A percentile compares a stretch with the other conserved stretches of the same genome.
These are phyloP conservation scores for Gerris buenoi DNA, from an alignment of 1,140 invertebrate genomes.

Conservation along the genomic window DNA sequence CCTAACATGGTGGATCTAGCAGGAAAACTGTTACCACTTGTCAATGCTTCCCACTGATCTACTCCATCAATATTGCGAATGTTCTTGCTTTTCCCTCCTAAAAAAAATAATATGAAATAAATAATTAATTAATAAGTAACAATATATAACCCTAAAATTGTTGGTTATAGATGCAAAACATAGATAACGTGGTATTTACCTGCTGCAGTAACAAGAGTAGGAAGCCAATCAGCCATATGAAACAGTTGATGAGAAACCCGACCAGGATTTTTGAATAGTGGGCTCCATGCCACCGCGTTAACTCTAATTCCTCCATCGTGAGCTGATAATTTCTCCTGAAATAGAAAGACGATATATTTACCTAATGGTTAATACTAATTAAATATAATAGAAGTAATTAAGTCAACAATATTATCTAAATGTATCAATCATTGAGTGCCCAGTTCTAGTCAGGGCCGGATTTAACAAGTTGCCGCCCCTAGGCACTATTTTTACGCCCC, in stretches of 20 bases:
- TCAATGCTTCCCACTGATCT: not conserved
- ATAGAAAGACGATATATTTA: not conserved
- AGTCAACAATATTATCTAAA: too few species aligned
- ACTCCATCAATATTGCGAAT: conserved; percentile 5
- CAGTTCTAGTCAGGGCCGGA: too few species aligned
- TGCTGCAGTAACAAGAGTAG: conserved; percentile 41
- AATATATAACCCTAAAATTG: not conserved
- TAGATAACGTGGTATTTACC: conserved; percentile 25
- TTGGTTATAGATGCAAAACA: not conserved
- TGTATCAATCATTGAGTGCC: too few species aligned
- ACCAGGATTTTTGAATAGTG: conserved; percentile 32
- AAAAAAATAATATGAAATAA: not conserved
- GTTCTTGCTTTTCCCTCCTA: not conserved
- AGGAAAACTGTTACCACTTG: not conserved
- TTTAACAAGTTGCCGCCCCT: too few species aligned
- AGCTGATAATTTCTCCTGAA: conserved; percentile 30
- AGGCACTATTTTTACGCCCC: too few species aligned
- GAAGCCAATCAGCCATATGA: conserved; percentile 60
- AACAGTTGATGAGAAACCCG: conserved; percentile 42
- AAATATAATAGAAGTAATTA: too few species aligned
- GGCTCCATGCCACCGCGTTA: conserved; percentile 40
- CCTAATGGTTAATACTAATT: too few species aligned
- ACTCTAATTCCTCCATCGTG: conserved; percentile 52
- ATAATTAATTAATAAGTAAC: too few species aligned
- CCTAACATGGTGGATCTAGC: not conserved